Percentiles rank a stretch among this genome's conserved stretches.
These are phyloP conservation scores for Hylaea fasciaria DNA, from an alignment of 2,888 invertebrate genomes.

Conservation along the genomic window DNA sequence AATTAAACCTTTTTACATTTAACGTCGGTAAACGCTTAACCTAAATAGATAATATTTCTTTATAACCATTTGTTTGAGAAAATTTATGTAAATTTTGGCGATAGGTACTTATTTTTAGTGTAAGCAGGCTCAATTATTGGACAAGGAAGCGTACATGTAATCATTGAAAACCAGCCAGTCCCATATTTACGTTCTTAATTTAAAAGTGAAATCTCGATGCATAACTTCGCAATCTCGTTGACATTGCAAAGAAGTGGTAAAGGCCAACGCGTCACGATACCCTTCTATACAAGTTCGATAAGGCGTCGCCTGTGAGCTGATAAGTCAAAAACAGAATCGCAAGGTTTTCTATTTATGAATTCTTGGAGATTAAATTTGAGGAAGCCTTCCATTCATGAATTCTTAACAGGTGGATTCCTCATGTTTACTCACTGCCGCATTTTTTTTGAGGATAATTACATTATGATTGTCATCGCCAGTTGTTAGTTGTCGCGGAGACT, in stretches of 20 bases:
- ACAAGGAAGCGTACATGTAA: too few relatives aligned
- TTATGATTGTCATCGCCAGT: background rate
- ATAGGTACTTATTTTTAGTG: too few relatives aligned
- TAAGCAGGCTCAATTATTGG: too few relatives aligned
- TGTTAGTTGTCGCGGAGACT: background rate
- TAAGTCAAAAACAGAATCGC: constrained; percentile 1
- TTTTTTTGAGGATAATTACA: constrained; percentile 1
- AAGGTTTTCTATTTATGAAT: constrained; percentile 11
- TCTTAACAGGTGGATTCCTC: constrained; percentile 3
- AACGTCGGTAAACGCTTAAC: too few relatives aligned
- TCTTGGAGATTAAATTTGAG: background rate
- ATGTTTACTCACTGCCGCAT: background rate
- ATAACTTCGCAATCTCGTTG: constrained; percentile 33
- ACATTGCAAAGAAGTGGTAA: constrained; percentile 36
- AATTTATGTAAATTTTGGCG: too few relatives aligned
- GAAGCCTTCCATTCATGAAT: background rate
- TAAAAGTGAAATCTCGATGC: constrained; percentile 38
- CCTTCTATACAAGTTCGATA: constrained; percentile 32
- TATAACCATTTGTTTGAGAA: too few relatives aligned
- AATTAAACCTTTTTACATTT: too few relatives aligned
- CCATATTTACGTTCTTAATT: constrained; percentile 35
- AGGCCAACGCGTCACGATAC: constrained; percentile 37
- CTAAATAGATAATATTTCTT: too few relatives aligned
- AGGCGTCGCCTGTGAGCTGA: constrained; percentile 6
- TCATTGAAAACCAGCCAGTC: too few relatives aligned